Percentiles rank a stretch among this genome's conserved stretches.
Conservation (phyloP, 2,888 invertebrate genomes). For the Pyrrhia umbra region DNA sequence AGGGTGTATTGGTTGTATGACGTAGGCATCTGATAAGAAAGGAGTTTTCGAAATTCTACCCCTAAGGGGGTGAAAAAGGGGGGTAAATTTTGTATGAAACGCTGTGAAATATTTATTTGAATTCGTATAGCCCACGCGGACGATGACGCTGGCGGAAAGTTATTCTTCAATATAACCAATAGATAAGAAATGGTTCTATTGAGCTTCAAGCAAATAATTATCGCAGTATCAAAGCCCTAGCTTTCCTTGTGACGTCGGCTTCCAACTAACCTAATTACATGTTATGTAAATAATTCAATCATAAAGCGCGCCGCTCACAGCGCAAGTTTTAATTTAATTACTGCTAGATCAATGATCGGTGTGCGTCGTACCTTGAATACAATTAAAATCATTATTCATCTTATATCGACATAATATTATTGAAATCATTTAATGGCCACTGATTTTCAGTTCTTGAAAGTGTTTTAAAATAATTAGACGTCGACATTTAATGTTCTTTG, state of each 20-base stretch:
- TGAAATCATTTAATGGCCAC: neutral
- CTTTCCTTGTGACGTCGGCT: conserved; percentile 16
- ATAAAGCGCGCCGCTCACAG: conserved; percentile 6
- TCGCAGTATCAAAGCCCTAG: conserved; percentile 21
- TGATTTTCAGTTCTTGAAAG: neutral
- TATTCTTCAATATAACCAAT: too few species aligned
- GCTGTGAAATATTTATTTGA: too few species aligned
- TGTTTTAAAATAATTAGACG: neutral
- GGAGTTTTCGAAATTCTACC: too few species aligned
- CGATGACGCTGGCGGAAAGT: too few species aligned
- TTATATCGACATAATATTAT: neutral
- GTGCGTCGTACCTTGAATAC: conserved; percentile 13
- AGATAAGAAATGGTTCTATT: neutral
- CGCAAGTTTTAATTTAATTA: conserved; percentile 42
- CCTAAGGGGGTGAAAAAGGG: too few species aligned
- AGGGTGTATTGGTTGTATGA: too few species aligned
- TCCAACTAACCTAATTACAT: conserved; percentile 38
- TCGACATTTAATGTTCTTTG: too few species aligned
- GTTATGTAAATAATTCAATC: conserved; percentile 28
- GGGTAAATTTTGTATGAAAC: too few species aligned
- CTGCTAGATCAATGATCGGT: conserved; percentile 27
- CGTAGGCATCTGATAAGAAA: too few species aligned
- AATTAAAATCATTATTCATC: neutral
- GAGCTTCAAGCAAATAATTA: neutral
- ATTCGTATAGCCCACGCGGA: too few species aligned